Conservation (phyloP, 2,113 vertebrate genomes). For the Camelus bactrianus region DNA sequence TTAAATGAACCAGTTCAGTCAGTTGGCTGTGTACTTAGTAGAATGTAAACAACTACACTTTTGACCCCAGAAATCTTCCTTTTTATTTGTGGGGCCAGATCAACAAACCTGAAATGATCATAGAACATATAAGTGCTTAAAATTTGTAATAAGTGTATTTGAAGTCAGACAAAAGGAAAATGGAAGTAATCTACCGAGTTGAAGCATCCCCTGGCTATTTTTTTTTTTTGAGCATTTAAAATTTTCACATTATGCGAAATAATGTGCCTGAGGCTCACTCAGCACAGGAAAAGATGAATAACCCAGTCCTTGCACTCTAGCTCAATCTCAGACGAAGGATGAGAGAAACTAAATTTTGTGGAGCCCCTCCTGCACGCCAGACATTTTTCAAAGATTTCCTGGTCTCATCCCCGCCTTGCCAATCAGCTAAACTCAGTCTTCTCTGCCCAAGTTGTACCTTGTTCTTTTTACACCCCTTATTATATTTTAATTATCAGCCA, state of each 20-base stretch:
- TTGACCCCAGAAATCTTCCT: background rate
- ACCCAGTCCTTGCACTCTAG: background rate
- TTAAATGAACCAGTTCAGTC: too few species aligned
- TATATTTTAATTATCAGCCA: background rate
- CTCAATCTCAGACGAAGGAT: background rate
- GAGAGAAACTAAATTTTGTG: background rate
- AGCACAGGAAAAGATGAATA: background rate
- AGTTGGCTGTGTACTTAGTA: background rate
- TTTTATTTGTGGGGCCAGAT: background rate
- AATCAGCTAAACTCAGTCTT: fast-evolving
- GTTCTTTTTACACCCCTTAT: background rate
- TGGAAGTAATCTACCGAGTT: background rate
- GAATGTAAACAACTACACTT: background rate
- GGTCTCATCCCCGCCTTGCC: background rate
- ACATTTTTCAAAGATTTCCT: background rate
- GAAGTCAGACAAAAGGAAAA: background rate
- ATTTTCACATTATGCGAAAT: background rate
- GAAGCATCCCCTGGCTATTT: background rate
- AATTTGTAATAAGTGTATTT: background rate
- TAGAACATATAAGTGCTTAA: background rate
- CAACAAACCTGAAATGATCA: background rate
- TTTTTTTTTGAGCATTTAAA: background rate
- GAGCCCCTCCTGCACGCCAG: background rate
- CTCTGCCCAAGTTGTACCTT: background rate
- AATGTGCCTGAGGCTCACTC: background rate